Percentiles rank a stretch among this genome's conserved stretches.
These are phyloP conservation scores for Pungitius pungitius DNA, from an alignment of 2,113 vertebrate species.

Conservation along the genomic window DNA sequence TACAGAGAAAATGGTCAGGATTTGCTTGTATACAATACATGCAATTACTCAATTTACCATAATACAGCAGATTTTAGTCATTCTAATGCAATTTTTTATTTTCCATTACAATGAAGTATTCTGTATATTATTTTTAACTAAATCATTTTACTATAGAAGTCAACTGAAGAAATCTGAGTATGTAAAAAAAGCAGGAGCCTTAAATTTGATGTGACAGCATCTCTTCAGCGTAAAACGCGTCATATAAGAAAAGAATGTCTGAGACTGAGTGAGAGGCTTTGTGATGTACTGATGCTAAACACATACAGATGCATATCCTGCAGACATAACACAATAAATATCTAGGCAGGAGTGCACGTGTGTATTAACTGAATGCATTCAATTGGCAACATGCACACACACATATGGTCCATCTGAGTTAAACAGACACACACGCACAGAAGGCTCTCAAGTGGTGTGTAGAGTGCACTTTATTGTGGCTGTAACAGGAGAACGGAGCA, in stretches of 20 bases:
- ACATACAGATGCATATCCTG: conserved; percentile 11
- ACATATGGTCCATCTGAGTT: conserved; percentile 16
- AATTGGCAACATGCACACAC: conserved; percentile 21
- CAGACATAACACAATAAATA: conserved; percentile 38
- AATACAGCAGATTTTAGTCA: background rate
- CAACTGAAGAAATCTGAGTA: background rate
- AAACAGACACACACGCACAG: conserved; percentile 39
- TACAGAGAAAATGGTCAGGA: background rate
- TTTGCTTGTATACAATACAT: background rate
- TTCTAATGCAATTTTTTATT: background rate
- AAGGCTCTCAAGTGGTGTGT: conserved; percentile 34
- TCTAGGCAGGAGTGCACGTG: background rate
- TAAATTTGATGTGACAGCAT: background rate
- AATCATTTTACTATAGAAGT: background rate
- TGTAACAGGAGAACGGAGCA: conserved; percentile 51
- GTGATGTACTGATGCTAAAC: background rate
- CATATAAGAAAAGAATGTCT: background rate
- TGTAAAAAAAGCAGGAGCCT: no score
- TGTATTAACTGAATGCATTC: conserved; percentile 33
- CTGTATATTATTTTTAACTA: background rate
- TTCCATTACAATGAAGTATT: background rate
- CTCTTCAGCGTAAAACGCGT: background rate
- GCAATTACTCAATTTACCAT: background rate
- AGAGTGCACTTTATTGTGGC: conserved; percentile 34
- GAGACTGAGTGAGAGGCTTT: background rate